Percentiles rank a stretch among this genome's conserved stretches.
phyloP scores from a whole-genome alignment of 2,888 invertebrate species.

The Pachliopta kotzebuea region DNA sequence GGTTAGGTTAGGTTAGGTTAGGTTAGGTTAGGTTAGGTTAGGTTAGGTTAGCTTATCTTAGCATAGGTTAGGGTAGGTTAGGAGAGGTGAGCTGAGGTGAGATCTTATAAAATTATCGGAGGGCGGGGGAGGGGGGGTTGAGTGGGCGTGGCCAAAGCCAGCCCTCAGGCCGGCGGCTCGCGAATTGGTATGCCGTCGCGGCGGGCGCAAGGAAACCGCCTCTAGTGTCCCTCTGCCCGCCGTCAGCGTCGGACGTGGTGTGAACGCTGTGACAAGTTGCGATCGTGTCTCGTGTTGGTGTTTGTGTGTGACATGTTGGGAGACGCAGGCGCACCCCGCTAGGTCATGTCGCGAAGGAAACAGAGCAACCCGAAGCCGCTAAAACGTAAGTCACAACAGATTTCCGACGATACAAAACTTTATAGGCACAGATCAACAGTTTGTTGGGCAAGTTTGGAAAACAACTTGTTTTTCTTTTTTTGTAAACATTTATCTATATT shows the following conservation, averaged over 20 bases:
- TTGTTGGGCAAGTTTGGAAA: background rate
- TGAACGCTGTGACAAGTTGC: slow-evolving; percentile 37
- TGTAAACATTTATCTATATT: too few species aligned
- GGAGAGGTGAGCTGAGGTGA: too few species aligned
- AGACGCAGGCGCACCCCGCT: slow-evolving; percentile 52
- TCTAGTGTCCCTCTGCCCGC: slow-evolving; percentile 54
- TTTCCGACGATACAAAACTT: too few species aligned
- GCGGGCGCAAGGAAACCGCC: slow-evolving; percentile 41
- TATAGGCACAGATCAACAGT: slow-evolving; percentile 28
- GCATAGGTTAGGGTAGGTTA: too few species aligned
- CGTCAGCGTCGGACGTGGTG: slow-evolving; percentile 43
- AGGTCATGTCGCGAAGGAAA: slow-evolving; percentile 94
- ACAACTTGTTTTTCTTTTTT: too few species aligned
- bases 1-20: too few species aligned
- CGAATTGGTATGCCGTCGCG: slow-evolving; percentile 47
- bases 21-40: too few species aligned
- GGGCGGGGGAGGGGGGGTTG: slow-evolving; percentile 36
- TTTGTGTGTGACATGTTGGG: slow-evolving; percentile 65
- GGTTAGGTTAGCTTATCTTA: too few species aligned
- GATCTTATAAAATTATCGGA: too few species aligned
- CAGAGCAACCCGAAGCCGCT: slow-evolving; percentile 97
- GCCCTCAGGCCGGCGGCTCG: slow-evolving; percentile 39
- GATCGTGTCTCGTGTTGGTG: slow-evolving; percentile 45
- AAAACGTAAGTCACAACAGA: slow-evolving; percentile 96
- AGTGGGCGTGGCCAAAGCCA: slow-evolving; percentile 50